Evolutionary conservation across 2,888 invertebrate species (phyloP).

Genomic region (Charanyca ferruginea): DNA sequence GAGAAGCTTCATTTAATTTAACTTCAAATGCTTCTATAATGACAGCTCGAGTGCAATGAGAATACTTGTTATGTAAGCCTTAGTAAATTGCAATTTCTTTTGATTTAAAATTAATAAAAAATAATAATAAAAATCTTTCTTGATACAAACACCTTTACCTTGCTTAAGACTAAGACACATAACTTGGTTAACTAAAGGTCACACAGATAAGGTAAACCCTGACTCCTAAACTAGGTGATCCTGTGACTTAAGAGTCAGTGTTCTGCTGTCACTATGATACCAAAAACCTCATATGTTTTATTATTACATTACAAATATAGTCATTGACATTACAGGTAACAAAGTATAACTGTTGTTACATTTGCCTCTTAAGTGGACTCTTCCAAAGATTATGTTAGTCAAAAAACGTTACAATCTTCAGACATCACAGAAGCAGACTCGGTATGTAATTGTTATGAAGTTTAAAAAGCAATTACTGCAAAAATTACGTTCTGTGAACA

Average conservation of each 20-base stretch:
- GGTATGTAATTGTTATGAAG: slow-evolving; percentile 36
- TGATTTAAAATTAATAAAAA: slow-evolving; percentile 5
- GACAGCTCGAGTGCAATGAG: neutral
- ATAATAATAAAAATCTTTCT: too few relatives aligned
- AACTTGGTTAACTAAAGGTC: too few relatives aligned
- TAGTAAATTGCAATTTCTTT: neutral
- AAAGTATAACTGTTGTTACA: too few relatives aligned
- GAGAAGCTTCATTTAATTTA: slow-evolving; percentile 51
- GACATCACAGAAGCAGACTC: slow-evolving; percentile 34
- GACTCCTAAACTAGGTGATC: too few relatives aligned
- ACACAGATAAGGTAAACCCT: too few relatives aligned
- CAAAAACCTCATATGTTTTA: too few relatives aligned
- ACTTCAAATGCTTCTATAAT: slow-evolving; percentile 21
- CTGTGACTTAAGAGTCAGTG: too few relatives aligned
- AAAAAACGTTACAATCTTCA: slow-evolving; percentile 36
- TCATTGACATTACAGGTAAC: too few relatives aligned
- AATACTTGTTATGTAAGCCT: neutral
- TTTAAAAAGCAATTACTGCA: slow-evolving; percentile 53
- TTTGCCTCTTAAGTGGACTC: neutral
- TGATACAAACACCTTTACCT: too few relatives aligned
- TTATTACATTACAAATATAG: slow-evolving; percentile 4
- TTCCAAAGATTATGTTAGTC: slow-evolving; percentile 22
- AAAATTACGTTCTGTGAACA: slow-evolving; percentile 32
- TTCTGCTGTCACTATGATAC: too few relatives aligned
- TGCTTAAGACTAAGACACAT: too few relatives aligned